phyloP scores from a whole-genome alignment of 2,797 vertebrate genomes.

The Poeciliopsis infans region DNA sequence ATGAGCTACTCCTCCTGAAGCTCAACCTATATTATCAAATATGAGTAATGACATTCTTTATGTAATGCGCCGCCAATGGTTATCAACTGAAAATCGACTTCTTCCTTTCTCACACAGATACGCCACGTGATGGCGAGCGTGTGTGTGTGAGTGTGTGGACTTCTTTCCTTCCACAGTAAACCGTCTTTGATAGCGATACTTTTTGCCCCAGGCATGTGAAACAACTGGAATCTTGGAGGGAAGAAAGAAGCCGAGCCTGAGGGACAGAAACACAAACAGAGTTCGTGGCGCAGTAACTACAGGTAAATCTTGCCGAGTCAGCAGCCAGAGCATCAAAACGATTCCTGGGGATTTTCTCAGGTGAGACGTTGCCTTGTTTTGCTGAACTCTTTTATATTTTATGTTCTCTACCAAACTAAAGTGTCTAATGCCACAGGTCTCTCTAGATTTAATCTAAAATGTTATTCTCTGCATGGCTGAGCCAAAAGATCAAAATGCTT shows the following conservation, averaged over 20 bases:
- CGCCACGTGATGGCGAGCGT: neutral
- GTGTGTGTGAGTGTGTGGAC: neutral
- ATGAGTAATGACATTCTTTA: neutral
- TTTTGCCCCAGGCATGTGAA: neutral
- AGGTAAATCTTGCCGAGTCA: neutral
- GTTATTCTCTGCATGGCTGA: neutral
- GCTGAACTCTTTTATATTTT: neutral
- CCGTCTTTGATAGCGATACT: neutral
- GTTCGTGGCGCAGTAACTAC: neutral
- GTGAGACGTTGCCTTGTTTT: neutral
- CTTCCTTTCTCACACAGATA: neutral
- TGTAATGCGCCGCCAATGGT: neutral
- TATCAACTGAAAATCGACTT: neutral
- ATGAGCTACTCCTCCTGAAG: neutral
- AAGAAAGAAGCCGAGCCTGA: neutral
- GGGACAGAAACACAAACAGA: neutral
- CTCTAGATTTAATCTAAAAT: neutral
- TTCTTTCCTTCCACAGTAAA: neutral
- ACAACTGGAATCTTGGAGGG: neutral
- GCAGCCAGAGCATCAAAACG: neutral
- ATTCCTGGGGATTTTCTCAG: neutral
- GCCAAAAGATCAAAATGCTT: neutral
- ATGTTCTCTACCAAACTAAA: neutral
- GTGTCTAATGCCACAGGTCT: neutral
- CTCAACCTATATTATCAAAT: neutral